These are phyloP conservation scores for Mobula birostris DNA, from an alignment of 2,113 vertebrate species.

Conservation along the genomic window DNA sequence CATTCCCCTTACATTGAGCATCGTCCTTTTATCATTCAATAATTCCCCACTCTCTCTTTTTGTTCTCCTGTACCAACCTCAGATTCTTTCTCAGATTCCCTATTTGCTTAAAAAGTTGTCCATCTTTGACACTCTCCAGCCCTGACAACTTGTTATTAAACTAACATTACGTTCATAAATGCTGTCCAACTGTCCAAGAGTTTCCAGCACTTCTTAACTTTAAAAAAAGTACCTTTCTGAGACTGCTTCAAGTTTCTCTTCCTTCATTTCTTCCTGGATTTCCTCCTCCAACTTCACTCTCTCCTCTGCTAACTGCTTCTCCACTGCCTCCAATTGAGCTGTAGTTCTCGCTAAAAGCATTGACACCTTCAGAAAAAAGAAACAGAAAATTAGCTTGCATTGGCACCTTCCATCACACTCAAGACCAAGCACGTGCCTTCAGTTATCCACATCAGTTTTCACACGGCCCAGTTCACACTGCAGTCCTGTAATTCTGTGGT, in stretches of 20 bases:
- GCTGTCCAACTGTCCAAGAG: not conserved
- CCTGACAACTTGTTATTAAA: not conserved
- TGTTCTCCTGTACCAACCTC: not conserved
- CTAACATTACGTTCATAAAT: not conserved
- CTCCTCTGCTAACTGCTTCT: slow-evolving; percentile 67
- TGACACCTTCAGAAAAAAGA: slow-evolving; percentile 57
- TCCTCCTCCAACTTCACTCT: slow-evolving; percentile 69
- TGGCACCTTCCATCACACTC: slow-evolving; percentile 41
- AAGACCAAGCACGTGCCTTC: not conserved
- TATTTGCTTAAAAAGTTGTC: not conserved
- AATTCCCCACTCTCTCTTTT: not conserved
- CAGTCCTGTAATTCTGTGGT: not conserved
- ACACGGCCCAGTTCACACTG: not conserved
- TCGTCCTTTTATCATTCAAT: not conserved
- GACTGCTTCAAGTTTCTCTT: slow-evolving; percentile 68
- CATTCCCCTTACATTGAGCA: no score
- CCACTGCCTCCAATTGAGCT: slow-evolving; percentile 71
- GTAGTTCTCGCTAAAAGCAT: slow-evolving; percentile 64
- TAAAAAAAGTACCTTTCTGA: slow-evolving; percentile 70
- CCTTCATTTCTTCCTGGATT: slow-evolving; percentile 67
- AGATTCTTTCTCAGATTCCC: not conserved
- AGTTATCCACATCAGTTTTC: not conserved
- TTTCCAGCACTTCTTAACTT: not conserved
- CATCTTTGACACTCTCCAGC: not conserved
- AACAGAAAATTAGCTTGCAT: slow-evolving; percentile 39